These are phyloP conservation scores for Empis stercorea DNA, from an alignment of 2,888 invertebrate genomes.

Conservation along the genomic window DNA sequence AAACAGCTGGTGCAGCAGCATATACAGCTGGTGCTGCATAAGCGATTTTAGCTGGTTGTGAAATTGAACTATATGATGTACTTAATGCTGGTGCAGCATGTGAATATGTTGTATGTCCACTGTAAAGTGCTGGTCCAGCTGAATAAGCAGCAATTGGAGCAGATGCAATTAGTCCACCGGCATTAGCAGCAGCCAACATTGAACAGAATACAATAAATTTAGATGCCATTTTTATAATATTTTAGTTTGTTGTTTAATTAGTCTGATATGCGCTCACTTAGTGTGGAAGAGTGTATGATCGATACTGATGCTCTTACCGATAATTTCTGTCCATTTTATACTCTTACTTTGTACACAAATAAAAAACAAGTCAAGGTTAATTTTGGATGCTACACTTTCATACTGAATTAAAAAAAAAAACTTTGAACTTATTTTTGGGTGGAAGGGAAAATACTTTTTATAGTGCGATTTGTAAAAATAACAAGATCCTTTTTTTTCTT, in stretches of 20 bases:
- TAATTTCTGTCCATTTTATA: no score
- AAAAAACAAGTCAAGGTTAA: no score
- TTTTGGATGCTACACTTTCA: no score
- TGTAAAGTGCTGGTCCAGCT: not conserved
- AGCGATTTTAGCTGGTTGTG: constrained; percentile 8
- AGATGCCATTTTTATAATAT: constrained; percentile 16
- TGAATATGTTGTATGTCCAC: not conserved
- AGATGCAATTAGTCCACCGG: constrained; percentile 16
- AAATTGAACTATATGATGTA: constrained; percentile 11
- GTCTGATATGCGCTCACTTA: no score
- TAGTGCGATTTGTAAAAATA: no score
- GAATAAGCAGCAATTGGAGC: constrained; percentile 8
- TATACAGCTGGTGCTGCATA: not conserved
- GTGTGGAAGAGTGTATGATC: no score
- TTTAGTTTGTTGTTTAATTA: not conserved
- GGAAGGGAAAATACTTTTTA: no score
- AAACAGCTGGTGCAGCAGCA: not conserved
- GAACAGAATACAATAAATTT: constrained; percentile 43
- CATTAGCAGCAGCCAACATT: constrained; percentile 44
- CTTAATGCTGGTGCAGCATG: constrained; percentile 9
- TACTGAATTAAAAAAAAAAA: no score
- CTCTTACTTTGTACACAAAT: no score
- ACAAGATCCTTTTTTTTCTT: no score
- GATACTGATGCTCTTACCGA: no score
- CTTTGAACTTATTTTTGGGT: no score